Conservation (phyloP, 2,113 vertebrate genomes). For the Progne subis region DNA sequence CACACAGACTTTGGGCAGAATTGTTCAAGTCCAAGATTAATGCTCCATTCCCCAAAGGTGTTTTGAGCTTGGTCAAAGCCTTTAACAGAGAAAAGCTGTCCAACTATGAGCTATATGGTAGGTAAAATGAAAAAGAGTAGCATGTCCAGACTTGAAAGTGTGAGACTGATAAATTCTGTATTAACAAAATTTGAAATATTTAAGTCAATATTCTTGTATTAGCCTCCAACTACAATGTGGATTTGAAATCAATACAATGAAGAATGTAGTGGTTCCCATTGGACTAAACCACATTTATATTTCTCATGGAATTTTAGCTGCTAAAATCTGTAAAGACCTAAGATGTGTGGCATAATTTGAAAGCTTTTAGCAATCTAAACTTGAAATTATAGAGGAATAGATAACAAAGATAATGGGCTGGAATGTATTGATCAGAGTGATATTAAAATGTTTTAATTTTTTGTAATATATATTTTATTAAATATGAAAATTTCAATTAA, state of each 20-base stretch:
- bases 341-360: neutral
- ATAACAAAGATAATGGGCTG: neutral
- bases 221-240: neutral
- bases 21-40: neutral
- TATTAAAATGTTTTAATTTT: neutral
- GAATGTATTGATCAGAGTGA: neutral
- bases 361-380: neutral
- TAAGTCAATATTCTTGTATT: neutral
- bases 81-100: neutral
- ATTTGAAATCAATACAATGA: neutral
- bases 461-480: neutral
- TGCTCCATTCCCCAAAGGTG: neutral
- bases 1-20: neutral
- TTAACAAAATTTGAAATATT: neutral
- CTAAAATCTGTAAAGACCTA: neutral
- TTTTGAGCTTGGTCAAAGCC: neutral
- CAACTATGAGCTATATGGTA: neutral
- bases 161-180: neutral
- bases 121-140: neutral
- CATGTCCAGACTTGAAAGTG: neutral
- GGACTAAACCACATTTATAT: neutral
- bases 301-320: neutral
- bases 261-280: neutral
- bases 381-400: neutral
- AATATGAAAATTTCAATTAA: neutral